Evolutionary conservation across 1,140 invertebrate genomes (phyloP).

Genomic region (Carcinoscorpius rotundicauda): DNA sequence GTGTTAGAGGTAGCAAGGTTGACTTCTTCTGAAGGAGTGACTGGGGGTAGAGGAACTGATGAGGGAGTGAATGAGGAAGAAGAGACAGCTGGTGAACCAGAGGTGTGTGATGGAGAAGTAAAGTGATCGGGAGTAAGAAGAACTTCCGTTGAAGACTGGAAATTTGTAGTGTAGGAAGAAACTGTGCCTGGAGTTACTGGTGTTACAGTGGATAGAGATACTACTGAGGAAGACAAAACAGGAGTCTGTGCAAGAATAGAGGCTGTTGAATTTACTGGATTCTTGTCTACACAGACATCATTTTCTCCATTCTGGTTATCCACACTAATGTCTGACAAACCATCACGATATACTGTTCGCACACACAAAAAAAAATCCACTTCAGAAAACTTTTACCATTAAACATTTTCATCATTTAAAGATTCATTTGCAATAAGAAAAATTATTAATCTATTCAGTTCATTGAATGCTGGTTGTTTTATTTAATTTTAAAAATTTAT

Average conservation of each 20-base stretch:
- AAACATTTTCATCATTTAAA: background rate
- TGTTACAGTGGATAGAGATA: no score
- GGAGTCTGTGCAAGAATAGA: no score
- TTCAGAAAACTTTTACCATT: background rate
- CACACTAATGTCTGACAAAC: constrained; percentile 31
- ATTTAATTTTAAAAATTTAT: no score
- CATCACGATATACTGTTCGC: constrained; percentile 27
- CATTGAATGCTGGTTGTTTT: no score
- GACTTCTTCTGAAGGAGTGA: constrained; percentile 51
- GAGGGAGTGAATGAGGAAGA: constrained; percentile 7
- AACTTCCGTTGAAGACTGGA: constrained; percentile 17
- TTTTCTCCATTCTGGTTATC: constrained; percentile 10
- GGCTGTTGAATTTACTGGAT: no score
- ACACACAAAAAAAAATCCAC: constrained; percentile 3
- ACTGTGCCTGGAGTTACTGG: no score
- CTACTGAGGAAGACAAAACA: no score
- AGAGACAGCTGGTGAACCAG: background rate
- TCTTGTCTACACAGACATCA: no score
- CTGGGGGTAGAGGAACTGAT: constrained; percentile 17
- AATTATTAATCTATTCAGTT: background rate
- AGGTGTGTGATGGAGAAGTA: constrained; percentile 41
- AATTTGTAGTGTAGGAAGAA: no score
- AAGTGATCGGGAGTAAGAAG: constrained; percentile 83
- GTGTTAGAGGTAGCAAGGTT: constrained; percentile 25
- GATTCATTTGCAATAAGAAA: background rate